Evolutionary conservation across 2,888 invertebrate genomes (phyloP), one percentile per base, ranked within the genome.

Genomic region (Drosophila phalerata): DNA sequence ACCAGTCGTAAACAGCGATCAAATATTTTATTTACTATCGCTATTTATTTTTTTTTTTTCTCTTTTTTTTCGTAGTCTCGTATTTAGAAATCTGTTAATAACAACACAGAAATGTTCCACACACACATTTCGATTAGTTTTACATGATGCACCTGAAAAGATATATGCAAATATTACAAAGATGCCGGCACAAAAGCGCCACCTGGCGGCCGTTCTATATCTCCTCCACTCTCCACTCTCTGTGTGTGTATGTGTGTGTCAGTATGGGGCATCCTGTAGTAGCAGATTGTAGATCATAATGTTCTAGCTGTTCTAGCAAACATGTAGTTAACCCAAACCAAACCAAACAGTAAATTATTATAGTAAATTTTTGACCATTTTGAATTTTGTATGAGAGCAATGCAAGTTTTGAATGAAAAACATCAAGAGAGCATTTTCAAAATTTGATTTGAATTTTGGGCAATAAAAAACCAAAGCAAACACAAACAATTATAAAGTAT

Each of bases 101-200:
- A 73, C 73, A 47, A 52, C 37, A 58, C 52, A 37, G 47, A 63
- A 68, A 42, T 32, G 57, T 48, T 51, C 55, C 58, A 55, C 48
- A 63, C 56, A 66, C 57, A 70, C 52, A 62, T 28, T 43, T 38
- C 30, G 30, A 47, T 43, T 53, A 58, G 42, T 52, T 17, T 51
- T 13, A 38, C n/a, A 17, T 11, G 30, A 65, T 58, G 78, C 85
- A 85, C 65, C 56, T 67, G 53, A 66, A 84, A 83, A 69, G 58
- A 84, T 84, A 84, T 84, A 84, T 76, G 56, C 32, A 82, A 84
- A 84, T 84, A 84, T 84, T 76, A 42, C 40, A 63, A 49, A 42
- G 77, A 55, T 82, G 85, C 85, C 52, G 60, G 55, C 62, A 77
- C 61, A 51, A 63, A 64, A 68, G 40, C 76, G 79, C 76, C 74